phyloP scores from a whole-genome alignment of 2,888 invertebrate species.

The Cactoblastis cactorum region DNA sequence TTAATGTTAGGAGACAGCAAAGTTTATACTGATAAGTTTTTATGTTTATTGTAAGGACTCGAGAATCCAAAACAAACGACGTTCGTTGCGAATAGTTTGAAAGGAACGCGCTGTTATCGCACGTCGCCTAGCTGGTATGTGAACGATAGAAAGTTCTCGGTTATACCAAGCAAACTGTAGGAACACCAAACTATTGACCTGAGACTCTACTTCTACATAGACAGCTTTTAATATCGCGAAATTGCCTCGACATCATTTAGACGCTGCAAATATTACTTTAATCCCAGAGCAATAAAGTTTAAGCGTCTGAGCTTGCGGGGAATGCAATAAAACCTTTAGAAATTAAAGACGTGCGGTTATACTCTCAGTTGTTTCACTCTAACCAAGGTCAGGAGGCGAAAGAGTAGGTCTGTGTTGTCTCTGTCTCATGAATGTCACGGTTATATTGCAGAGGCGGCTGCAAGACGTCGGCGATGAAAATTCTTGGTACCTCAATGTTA shows the following conservation, averaged over 20 bases:
- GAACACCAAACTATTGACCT: slow-evolving; percentile 72
- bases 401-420: slow-evolving; percentile 51
- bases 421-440: slow-evolving; percentile 61
- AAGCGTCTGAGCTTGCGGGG: slow-evolving; percentile 75
- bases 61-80: slow-evolving; percentile 41
- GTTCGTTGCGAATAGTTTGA: slow-evolving; percentile 54
- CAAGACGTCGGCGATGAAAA: slow-evolving; percentile 71
- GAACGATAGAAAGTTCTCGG: slow-evolving; percentile 59
- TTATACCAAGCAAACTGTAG: slow-evolving; percentile 62
- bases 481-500: slow-evolving; percentile 74
- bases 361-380: slow-evolving; percentile 68
- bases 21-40: neutral
- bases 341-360: slow-evolving; percentile 61
- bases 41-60: neutral
- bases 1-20: neutral
- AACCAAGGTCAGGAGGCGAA: slow-evolving; percentile 55
- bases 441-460: slow-evolving; percentile 70
- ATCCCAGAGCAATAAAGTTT: slow-evolving; percentile 77
- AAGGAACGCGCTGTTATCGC: slow-evolving; percentile 66
- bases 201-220: slow-evolving; percentile 59
- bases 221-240: slow-evolving; percentile 74
- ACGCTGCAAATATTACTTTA: slow-evolving; percentile 78
- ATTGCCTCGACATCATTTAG: slow-evolving; percentile 76
- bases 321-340: slow-evolving; percentile 77
- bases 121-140: slow-evolving; percentile 61